Conservation (phyloP, 2,113 vertebrate species). For the Reinhardtius hippoglossoides region DNA sequence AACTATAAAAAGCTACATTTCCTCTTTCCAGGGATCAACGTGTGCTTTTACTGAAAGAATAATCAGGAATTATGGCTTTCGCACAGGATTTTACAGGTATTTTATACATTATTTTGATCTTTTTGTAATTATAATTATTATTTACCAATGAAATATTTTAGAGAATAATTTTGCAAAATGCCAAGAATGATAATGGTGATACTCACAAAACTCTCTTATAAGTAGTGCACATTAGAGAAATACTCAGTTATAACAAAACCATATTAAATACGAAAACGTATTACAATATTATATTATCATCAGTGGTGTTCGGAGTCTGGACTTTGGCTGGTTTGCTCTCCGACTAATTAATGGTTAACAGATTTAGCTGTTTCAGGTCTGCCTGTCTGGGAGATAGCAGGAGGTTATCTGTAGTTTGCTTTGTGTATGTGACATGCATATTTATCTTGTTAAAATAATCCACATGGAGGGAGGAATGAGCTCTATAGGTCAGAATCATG, state of each 20-base stretch:
- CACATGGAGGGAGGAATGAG: too few species aligned
- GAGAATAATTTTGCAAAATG: too few species aligned
- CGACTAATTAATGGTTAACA: slow-evolving; percentile 34
- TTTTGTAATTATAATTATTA: not conserved
- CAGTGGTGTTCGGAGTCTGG: slow-evolving; percentile 1
- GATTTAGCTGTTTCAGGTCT: not conserved
- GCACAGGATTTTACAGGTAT: slow-evolving; percentile 91
- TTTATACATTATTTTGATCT: not conserved
- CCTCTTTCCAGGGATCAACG: slow-evolving; percentile 81
- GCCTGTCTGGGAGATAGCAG: slow-evolving; percentile 2
- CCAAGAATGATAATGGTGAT: not conserved
- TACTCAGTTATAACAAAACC: too few species aligned
- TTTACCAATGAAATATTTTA: not conserved
- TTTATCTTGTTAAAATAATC: too few species aligned
- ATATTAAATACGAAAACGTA: not conserved
- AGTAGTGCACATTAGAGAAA: too few species aligned
- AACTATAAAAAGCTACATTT: not conserved
- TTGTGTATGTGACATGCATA: not conserved
- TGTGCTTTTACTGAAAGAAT: slow-evolving; percentile 90
- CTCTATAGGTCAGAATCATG: too few species aligned
- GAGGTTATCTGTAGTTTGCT: not conserved
- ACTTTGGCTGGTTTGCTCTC: slow-evolving; percentile 13
- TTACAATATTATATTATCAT: not conserved
- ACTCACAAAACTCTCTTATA: not conserved
- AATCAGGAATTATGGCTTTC: slow-evolving; percentile 85